phyloP scores from a whole-genome alignment of 2,113 vertebrate species.

The Condylura cristata region DNA sequence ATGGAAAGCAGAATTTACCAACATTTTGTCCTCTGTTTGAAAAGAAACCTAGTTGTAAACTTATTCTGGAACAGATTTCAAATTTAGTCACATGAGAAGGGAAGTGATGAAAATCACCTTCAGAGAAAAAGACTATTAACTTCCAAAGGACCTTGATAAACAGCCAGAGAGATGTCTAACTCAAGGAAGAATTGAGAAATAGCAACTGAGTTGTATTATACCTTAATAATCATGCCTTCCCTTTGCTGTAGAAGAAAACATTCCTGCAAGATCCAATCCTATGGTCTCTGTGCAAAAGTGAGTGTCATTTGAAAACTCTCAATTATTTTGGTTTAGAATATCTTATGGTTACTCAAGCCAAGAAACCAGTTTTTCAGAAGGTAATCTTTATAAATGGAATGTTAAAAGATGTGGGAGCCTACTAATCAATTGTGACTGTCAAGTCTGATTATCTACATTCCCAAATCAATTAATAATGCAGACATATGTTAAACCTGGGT shows the following conservation, averaged over 20 bases:
- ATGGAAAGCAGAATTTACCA: conserved; percentile 26
- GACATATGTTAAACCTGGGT: not conserved
- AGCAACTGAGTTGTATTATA: not conserved
- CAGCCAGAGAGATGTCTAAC: not conserved
- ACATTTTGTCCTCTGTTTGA: not conserved
- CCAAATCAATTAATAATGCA: not conserved
- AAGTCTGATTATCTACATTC: not conserved
- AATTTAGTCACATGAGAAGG: not conserved
- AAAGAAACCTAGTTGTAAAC: conserved; percentile 1
- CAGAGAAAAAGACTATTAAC: not conserved
- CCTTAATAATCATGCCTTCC: not conserved
- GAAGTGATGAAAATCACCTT: not conserved
- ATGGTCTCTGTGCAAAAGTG: not conserved
- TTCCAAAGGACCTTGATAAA: not conserved
- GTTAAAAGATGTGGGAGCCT: not conserved
- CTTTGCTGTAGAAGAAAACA: not conserved
- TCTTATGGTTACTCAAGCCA: conserved; percentile 18
- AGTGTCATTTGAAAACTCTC: not conserved
- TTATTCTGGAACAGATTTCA: conserved; percentile 14
- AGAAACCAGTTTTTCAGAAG: not conserved
- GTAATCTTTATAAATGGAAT: not conserved
- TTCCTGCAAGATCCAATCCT: not conserved
- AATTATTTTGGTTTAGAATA: not conserved
- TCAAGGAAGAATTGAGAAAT: not conserved
- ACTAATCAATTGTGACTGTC: not conserved